Base-by-base conservation (phyloP, 2,113 vertebrate genomes). In the Cercopithecus mona region DNA sequence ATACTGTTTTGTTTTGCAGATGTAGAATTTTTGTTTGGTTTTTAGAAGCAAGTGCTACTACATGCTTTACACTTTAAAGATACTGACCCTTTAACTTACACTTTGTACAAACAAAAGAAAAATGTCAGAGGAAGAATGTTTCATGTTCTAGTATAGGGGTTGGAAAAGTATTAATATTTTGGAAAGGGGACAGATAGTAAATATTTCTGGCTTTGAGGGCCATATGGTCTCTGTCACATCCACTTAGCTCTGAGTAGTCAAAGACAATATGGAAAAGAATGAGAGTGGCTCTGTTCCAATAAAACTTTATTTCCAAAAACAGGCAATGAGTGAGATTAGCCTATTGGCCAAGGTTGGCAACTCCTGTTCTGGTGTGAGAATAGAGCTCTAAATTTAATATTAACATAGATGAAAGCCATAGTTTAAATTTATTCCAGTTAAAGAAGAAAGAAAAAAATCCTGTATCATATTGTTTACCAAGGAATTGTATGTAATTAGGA, bases 401-500 rank as follows among this genome's bases (percentile, higher is more conserved):
- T 57, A 78, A 73, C 16, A n/a, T 66, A 70, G 55, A 25, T 89
- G 59, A 94, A 96, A 89, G 13, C n/a, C 50, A 40, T 30, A 38
- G 35, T 94, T 96, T 11, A 96, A 86, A 6, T 92, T 94, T 98
- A 78, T 96, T 98, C 79, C 57, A 43, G 18, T 78, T 92, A 89
- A 79, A 50, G 61, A 97, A 80, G 68, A 81, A 95, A 84, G 40
- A 94, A 30, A 94, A 97, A 64, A 94, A 5, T 6, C 5, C 70
- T 79, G 2, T 59, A 40, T 78, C 8, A 45, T 72, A 66, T 93
- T 64, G 70, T 55, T 70, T 85, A 35, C 57, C 57, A 50, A 95
- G 48, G 55, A 82, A 55, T 94, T 87, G 9, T 20, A 25, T 84
- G 25, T 91, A 79, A 75, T 80, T 94, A 59, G 22, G 40, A 48